Percentiles rank a stretch among this genome's conserved stretches.
phyloP scores from a whole-genome alignment of 2,797 vertebrate species.

The Rhabdomys pumilio region DNA sequence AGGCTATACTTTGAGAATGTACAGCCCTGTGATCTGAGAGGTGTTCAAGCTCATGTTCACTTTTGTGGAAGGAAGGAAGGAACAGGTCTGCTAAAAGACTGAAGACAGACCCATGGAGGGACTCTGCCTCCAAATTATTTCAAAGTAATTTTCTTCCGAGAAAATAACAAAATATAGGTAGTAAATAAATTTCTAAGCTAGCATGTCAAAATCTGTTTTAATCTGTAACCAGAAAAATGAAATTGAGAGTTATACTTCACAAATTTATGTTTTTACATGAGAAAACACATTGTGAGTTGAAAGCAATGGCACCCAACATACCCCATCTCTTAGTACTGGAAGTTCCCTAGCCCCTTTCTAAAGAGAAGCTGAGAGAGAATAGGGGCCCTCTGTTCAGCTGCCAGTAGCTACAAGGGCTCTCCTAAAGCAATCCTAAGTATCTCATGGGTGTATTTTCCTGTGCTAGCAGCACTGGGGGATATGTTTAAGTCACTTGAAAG shows the following conservation, averaged over 20 bases:
- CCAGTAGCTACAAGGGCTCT: background rate
- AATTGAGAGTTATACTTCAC: conserved; percentile 38
- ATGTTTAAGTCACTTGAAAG: conserved; percentile 69
- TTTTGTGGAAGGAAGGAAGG: background rate
- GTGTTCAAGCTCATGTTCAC: conserved; percentile 56
- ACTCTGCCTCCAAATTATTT: conserved; percentile 59
- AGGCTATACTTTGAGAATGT: conserved; percentile 7
- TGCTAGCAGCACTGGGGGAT: conserved; percentile 38
- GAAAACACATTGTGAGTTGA: conserved; percentile 52
- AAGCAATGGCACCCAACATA: conserved; percentile 44
- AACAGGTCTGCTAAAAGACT: conserved; percentile 21
- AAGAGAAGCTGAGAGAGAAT: background rate
- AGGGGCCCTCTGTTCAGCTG: background rate
- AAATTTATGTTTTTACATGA: conserved; percentile 50
- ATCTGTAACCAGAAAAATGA: conserved; percentile 49
- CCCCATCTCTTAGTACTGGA: conserved; percentile 23
- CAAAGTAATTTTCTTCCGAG: conserved; percentile 53
- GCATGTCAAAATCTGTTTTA: conserved; percentile 52
- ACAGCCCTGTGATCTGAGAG: background rate
- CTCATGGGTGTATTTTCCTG: conserved; percentile 27
- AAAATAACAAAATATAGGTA: conserved; percentile 23
- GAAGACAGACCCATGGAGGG: background rate
- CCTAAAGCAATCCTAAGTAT: background rate
- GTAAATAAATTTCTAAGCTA: conserved; percentile 46
- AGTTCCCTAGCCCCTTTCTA: background rate